Base-by-base conservation (phyloP, 2,113 vertebrate genomes). In the Otocyon megalotis region DNA sequence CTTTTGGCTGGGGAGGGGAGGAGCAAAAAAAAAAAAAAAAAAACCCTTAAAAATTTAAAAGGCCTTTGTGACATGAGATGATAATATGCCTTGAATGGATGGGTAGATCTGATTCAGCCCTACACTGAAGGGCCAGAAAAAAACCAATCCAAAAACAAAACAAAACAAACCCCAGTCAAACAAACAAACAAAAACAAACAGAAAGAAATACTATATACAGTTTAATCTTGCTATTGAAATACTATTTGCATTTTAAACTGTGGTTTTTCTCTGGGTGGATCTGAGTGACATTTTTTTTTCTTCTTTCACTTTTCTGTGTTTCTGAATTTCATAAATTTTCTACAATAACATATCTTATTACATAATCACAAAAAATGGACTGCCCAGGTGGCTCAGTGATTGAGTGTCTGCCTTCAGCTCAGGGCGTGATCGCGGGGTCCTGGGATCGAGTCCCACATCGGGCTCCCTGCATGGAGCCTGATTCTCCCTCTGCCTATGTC, bases 231-330 rank as follows among this genome's bases (percentile, higher is more conserved):
- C 50, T 72, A 76, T 2, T 22, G 5, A 53, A 79, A 54, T 26
- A 58, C 1, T 48, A 63, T 79, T 60, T 90, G 50, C 53, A 79
- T 19, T 81, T n/a, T 4, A 11, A 88, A 85, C 71, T 43, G 1
- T 58, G 53, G 7, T 26, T 65, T 85, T 53, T 67, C 26, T 65
- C 30, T 71, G 48, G 32, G 16, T 17, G 88, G 26, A 83, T 43
- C 72, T n/a, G 77, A 88, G 12, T 53, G 30, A 19, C 24, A 24
- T 43, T 24, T 32, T 79, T 82, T 30, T 82, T 30, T 67, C 30
- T 91, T 63, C 48, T 84, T 86, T 91, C n/a, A 60, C 13, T 83
- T 90, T 76, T 53, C 80, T 82, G 16, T 88, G 28, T 74, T 89
- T 93, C 81, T 79, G n/a, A 82, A 90, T 71, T 79, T 50, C 16